Base-by-base conservation (phyloP, 2,797 vertebrate species). In the Catamblyrhynchus diadema region DNA sequence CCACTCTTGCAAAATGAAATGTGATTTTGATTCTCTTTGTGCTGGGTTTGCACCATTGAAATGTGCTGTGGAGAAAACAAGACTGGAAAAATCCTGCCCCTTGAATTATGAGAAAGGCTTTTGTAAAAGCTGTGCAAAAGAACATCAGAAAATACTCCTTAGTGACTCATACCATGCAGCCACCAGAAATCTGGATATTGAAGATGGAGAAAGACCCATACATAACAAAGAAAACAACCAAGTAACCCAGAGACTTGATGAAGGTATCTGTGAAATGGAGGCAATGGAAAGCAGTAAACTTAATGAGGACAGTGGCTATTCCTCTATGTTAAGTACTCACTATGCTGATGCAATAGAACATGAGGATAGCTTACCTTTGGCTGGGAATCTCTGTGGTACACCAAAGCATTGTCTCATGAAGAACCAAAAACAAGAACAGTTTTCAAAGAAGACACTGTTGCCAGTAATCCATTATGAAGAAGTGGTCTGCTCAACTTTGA, bases 231-330 rank as follows among this genome's bases (percentile, higher is more conserved):
- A 99, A 95, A 99, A 99, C 95, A 97, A 93, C 41, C 50, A 83
- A 88, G 65, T 94, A 82, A 82, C 64, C 25, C 97, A 66, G 69
- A 95, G 72, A 81, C 85, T 79, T 78, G 86, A 56, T 64, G 95
- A 93, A 39, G 88, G 69, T 47, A 42, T 93, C 32, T 95, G 44
- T 81, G 98, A 98, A 47, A 93, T 94, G 0, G 98, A 98, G 42
- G 84, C 90, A 60, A 39, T 97, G 18, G 96, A 98, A 54, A 83
- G 59, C 66, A 86, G 86, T 53, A 85, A 91, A 35, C 72, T 61
- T 33, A 77, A 86, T 15, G 99, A 99, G 86, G 99, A 99, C 97
- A 99, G 99, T 13, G 99, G 99, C 16, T 99, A 99, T 84, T 96
- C 98, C 16, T 99, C 99, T 30, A 96, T 99, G 83, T 97, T 99